These are phyloP conservation scores for Centropus unirufus DNA, from an alignment of 2,113 vertebrate species.

Conservation along the genomic window DNA sequence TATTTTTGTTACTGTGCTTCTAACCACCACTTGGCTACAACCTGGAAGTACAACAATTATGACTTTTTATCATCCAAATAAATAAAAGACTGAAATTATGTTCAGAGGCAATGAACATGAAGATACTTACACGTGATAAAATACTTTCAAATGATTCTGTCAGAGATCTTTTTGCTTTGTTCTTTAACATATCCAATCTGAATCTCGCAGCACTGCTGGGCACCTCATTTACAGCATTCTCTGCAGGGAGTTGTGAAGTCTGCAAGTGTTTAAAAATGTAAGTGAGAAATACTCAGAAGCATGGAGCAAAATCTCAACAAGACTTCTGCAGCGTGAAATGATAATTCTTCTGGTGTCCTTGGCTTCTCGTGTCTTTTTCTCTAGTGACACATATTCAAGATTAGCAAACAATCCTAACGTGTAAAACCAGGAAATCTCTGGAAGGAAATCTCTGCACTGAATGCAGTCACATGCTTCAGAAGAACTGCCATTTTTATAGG, in stretches of 20 bases:
- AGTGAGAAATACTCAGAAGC: neutral
- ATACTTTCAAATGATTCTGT: constrained; percentile 94
- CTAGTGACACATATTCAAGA: neutral
- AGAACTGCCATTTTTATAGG: neutral
- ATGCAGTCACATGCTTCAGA: neutral
- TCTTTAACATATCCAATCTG: constrained; percentile 90
- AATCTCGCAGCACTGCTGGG: constrained; percentile 82
- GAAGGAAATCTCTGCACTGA: neutral
- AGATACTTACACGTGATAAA: constrained; percentile 74
- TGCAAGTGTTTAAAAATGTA: constrained; percentile 9
- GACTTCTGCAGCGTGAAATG: neutral
- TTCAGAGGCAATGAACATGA: neutral
- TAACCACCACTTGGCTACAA: neutral
- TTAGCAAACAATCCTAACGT: neutral
- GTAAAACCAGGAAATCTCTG: neutral
- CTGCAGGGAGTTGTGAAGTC: constrained; percentile 64
- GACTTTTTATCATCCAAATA: neutral
- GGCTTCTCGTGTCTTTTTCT: neutral
- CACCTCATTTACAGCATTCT: constrained; percentile 75
- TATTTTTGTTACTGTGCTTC: neutral
- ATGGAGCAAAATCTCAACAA: neutral
- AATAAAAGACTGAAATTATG: neutral
- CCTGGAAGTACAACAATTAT: neutral
- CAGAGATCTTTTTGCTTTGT: constrained; percentile 90
- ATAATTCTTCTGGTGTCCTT: neutral